Percentiles rank a stretch among this genome's conserved stretches.
Evolutionary conservation across 2,113 vertebrate species (phyloP).

Genomic region (Thunnus thynnus): DNA sequence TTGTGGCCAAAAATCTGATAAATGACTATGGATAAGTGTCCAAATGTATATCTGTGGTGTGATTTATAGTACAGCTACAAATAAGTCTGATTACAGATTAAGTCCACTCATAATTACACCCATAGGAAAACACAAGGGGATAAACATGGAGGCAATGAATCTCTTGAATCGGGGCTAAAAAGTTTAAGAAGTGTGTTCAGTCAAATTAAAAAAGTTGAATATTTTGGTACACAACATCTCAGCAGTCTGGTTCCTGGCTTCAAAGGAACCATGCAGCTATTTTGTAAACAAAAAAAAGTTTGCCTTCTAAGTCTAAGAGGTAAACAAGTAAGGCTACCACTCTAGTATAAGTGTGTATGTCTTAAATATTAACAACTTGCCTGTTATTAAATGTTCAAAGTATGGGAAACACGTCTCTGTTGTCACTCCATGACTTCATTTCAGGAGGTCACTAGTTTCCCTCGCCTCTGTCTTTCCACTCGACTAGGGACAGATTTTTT

Average conservation of each 20-base stretch:
- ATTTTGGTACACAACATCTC: too few species aligned
- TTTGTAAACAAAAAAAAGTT: too few species aligned
- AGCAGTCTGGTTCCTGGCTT: too few species aligned
- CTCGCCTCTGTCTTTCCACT: slow-evolving; percentile 52
- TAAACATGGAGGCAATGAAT: background rate
- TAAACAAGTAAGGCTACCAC: background rate
- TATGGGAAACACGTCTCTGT: slow-evolving; percentile 37
- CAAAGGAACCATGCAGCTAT: too few species aligned
- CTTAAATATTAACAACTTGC: background rate
- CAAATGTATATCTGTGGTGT: background rate
- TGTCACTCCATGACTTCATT: slow-evolving; percentile 23
- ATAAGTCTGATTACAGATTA: background rate
- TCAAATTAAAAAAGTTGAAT: too few species aligned
- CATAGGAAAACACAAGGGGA: background rate
- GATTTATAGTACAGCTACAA: background rate
- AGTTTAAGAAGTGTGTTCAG: too few species aligned
- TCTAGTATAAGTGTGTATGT: background rate
- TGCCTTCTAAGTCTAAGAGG: background rate
- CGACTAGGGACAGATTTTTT: slow-evolving; percentile 42
- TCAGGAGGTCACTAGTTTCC: slow-evolving; percentile 63
- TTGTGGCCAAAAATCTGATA: background rate
- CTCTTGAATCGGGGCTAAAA: too few species aligned
- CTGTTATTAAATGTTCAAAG: slow-evolving; percentile 27
- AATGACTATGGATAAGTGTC: background rate
- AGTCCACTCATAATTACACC: background rate